Evolutionary conservation across 2,113 vertebrate species (phyloP).

Genomic region (Gasterosteus nipponicus): DNA sequence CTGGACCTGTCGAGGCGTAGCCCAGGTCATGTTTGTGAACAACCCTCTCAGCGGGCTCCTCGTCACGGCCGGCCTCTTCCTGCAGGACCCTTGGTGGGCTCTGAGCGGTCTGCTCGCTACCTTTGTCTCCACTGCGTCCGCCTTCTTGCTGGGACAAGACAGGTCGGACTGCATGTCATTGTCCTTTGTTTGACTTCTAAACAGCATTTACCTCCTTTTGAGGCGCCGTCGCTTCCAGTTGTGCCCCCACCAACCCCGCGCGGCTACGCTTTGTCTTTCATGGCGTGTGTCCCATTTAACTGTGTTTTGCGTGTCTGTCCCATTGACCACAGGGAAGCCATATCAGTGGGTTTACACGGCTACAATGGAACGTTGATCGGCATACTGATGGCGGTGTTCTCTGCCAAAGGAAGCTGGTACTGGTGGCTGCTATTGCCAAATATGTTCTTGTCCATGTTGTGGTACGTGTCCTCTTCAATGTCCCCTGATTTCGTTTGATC

Average conservation of each 20-base stretch:
- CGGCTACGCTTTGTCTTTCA: slow-evolving; percentile 8
- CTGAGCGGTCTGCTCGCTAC: slow-evolving; percentile 83
- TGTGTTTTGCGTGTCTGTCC: slow-evolving; percentile 32
- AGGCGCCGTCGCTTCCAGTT: slow-evolving; percentile 16
- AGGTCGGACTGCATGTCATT: slow-evolving; percentile 64
- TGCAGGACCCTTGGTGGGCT: slow-evolving; percentile 86
- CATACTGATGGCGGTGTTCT: slow-evolving; percentile 78
- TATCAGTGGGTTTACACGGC: slow-evolving; percentile 77
- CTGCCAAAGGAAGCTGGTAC: slow-evolving; percentile 79
- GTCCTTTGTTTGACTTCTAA: background rate
- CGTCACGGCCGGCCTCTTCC: slow-evolving; percentile 75
- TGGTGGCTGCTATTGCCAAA: slow-evolving; percentile 86
- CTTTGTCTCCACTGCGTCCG: slow-evolving; percentile 79
- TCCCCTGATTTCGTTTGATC: background rate
- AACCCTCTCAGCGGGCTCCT: slow-evolving; percentile 85
- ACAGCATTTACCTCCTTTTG: background rate
- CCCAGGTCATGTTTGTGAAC: slow-evolving; percentile 89
- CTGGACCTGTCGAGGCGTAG: slow-evolving; percentile 82
- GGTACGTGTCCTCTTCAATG: slow-evolving; percentile 69
- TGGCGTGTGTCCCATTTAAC: background rate
- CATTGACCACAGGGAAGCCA: slow-evolving; percentile 61
- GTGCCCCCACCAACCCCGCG: background rate
- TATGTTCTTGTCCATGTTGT: slow-evolving; percentile 79
- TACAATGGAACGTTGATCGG: slow-evolving; percentile 83
- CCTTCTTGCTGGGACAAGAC: slow-evolving; percentile 83